Evolutionary conservation across 2,888 invertebrate species (phyloP), one percentile per base, ranked within the genome.

Genomic region (Heliothis peltigera): DNA sequence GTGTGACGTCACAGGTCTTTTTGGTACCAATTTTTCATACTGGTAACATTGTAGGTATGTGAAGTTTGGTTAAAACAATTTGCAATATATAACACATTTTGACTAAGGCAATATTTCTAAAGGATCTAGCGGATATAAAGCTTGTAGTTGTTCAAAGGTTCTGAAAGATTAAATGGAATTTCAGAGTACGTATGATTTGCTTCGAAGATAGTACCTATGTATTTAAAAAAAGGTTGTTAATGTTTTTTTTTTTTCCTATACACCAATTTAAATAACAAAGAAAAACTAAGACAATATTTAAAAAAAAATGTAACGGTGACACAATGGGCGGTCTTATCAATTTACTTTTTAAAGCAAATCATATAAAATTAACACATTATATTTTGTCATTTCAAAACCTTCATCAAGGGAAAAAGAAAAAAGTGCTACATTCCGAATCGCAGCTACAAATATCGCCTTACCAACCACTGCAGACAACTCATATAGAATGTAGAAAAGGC

Each of bases 1-100:
- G 39, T 49, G n/a, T 39, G 5, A 35, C 51, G 32, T 51, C 47
- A 52, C 57, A 44, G 25, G 21, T 32, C n/a, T 39, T 39, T 39
- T 39, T 39, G 39, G 5, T n/a, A 39, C 39, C 39, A 39, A n/a
- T 39, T 39, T 39, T 39, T 39, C n/a, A 39, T n/a, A 39, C 15
- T 1, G 39, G n/a, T 39, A n/a, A 39, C n/a, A 39, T 39, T 39
- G 39, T 39, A 39, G 39, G 15, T 10, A 5, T 39, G 4, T 39
- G n/a, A 25, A 25, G 8, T 25, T 25, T 8, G 25, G 25, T 25
- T 32, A 32, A 12, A 3, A 32, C n/a, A 4, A 39, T 15, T 39
- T n/a, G 15, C 4, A n/a, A 39, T 39, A 39, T n/a, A 15, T 15
- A 39, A 39, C 15, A 39, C n/a, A 39, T 39, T 39, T 39, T 39